Evolutionary conservation across 1,140 invertebrate species (phyloP).

Genomic region (Drosophila ficusphila): DNA sequence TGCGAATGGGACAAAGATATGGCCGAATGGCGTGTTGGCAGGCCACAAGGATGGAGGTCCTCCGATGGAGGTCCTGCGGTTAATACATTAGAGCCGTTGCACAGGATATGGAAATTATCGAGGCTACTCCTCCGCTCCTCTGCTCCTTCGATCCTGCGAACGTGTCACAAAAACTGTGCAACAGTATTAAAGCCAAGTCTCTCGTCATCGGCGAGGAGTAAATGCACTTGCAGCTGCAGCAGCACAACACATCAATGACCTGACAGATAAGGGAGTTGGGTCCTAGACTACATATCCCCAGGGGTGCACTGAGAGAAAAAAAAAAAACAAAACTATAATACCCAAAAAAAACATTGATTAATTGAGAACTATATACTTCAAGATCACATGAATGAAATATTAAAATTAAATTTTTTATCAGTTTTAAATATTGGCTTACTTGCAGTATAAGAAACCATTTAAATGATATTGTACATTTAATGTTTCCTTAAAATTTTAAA

Average conservation of each 20-base stretch:
- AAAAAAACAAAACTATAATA: not conserved
- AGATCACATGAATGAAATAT: no score
- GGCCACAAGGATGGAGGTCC: conserved; percentile 50
- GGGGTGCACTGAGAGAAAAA: not conserved
- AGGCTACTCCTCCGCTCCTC: not conserved
- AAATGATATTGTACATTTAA: no score
- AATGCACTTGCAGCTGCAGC: conserved; percentile 42
- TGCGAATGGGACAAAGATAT: conserved; percentile 46
- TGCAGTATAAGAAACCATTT: no score
- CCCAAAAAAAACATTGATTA: not conserved
- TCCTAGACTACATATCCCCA: conserved; percentile 3
- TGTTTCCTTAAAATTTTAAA: no score
- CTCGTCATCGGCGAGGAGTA: conserved; percentile 37
- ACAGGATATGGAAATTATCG: conserved; percentile 49
- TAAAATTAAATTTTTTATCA: no score
- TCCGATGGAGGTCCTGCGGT: conserved; percentile 8
- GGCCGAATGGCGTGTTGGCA: conserved; percentile 69
- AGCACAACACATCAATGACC: conserved; percentile 22
- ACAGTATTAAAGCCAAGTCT: conserved; percentile 18
- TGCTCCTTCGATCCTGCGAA: not conserved
- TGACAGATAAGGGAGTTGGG: not conserved
- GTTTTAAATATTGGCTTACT: no score
- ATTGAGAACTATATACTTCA: no score
- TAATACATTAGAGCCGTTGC: conserved; percentile 41
- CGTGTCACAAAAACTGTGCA: conserved; percentile 27